Percentiles rank a stretch among this genome's conserved stretches.
Conservation (phyloP, 2,888 invertebrate genomes). For the Idaea straminata region DNA sequence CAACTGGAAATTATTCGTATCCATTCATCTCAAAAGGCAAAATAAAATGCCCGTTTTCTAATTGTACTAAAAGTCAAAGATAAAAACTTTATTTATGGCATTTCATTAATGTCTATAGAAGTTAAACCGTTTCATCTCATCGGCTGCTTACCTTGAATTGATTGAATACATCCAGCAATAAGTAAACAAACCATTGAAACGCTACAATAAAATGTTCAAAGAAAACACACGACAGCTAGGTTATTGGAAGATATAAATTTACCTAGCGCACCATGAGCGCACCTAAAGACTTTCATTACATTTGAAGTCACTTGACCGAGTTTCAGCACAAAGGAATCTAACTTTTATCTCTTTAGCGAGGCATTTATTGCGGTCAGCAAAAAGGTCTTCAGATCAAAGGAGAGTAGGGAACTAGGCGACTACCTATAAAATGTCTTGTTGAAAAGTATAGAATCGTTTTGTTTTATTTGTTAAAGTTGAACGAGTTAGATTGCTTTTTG, state of each 20-base stretch:
- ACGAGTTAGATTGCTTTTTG: conserved; percentile 29
- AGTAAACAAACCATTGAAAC: conserved; percentile 28
- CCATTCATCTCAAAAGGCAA: no score
- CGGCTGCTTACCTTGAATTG: conserved; percentile 26
- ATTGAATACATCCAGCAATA: conserved; percentile 27
- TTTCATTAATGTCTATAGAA: conserved; percentile 14
- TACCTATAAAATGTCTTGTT: conserved; percentile 42
- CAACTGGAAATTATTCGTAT: no score
- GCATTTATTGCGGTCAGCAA: conserved; percentile 70
- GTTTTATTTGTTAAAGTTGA: conserved; percentile 28
- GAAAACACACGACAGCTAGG: conserved; percentile 26
- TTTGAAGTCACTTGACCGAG: conserved; percentile 62
- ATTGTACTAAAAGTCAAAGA: no score
- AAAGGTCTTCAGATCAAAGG: conserved; percentile 62
- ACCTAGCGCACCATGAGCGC: conserved; percentile 40
- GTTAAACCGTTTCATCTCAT: conserved; percentile 23
- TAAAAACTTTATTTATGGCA: neutral
- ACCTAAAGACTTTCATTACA: conserved; percentile 68
- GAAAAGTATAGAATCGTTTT: conserved; percentile 31
- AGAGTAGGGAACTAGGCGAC: conserved; percentile 15
- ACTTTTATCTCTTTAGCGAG: conserved; percentile 66
- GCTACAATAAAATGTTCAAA: conserved; percentile 33
- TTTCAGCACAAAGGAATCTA: conserved; percentile 61
- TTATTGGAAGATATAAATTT: conserved; percentile 57
- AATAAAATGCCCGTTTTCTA: no score